These are phyloP conservation scores for Monoplex corrugatus DNA, from an alignment of 2,888 invertebrate genomes.

Conservation along the genomic window DNA sequence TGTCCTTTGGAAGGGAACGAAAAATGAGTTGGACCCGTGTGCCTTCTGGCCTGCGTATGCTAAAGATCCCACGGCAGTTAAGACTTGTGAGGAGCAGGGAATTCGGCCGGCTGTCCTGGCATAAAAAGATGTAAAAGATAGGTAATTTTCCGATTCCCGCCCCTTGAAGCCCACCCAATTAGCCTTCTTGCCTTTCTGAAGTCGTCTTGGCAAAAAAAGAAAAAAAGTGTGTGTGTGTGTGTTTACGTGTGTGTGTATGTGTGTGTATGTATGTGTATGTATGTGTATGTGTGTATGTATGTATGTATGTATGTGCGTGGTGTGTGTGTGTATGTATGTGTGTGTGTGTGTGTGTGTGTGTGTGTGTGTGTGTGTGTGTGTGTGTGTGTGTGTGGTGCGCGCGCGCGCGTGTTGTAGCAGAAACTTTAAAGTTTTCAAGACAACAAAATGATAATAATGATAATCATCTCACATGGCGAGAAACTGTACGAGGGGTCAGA, in stretches of 20 bases:
- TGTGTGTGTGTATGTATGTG: constrained; percentile 12
- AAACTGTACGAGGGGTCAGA: too few species aligned
- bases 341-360: constrained; percentile 34
- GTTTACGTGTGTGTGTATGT: not conserved
- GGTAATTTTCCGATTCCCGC: not conserved
- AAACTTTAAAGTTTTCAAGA: too few species aligned
- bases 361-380: constrained; percentile 11
- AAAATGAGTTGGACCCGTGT: too few species aligned
- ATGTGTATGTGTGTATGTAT: not conserved
- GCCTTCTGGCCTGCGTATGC: not conserved
- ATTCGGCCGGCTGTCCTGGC: too few species aligned
- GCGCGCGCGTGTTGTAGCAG: too few species aligned
- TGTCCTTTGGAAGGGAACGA: too few species aligned
- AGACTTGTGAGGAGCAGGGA: too few species aligned
- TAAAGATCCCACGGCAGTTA: not conserved
- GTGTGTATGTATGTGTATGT: not conserved
- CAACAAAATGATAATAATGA: too few species aligned
- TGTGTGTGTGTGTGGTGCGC: not conserved
- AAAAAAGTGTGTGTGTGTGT: not conserved
- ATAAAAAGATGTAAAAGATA: too few species aligned
- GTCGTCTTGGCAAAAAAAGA: not conserved
- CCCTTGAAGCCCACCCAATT: not conserved
- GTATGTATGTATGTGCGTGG: not conserved
- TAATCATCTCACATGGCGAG: too few species aligned
- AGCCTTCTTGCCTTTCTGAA: not conserved